Conservation (phyloP, 2,797 vertebrate species). For the Pangasius mekongensis region DNA sequence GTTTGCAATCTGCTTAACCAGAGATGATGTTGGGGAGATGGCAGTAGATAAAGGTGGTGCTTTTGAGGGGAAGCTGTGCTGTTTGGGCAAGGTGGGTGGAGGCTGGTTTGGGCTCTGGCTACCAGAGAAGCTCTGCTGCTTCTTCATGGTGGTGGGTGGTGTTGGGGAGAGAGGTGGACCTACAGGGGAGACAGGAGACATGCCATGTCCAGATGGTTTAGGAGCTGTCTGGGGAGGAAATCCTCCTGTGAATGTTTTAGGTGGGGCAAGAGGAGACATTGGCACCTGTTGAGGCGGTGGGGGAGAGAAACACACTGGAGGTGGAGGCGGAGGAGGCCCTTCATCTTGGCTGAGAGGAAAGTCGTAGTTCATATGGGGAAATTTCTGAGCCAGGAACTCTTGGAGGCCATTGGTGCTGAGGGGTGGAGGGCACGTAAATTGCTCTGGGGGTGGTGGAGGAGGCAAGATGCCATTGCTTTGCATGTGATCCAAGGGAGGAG, state of each 20-base stretch:
- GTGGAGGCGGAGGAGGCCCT: slow-evolving; percentile 48
- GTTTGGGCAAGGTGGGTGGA: slow-evolving; percentile 88
- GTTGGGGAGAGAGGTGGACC: slow-evolving; percentile 65
- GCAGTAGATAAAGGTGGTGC: slow-evolving; percentile 75
- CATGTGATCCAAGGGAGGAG: slow-evolving; percentile 66
- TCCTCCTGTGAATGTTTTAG: slow-evolving; percentile 78
- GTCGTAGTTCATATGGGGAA: slow-evolving; percentile 83
- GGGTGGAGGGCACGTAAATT: slow-evolving; percentile 53
- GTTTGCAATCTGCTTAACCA: slow-evolving; percentile 91
- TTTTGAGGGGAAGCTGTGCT: slow-evolving; percentile 87
- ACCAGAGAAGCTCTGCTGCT: slow-evolving; percentile 83
- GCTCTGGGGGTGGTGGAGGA: slow-evolving; percentile 64
- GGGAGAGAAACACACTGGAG: slow-evolving; percentile 70
- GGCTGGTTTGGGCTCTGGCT: slow-evolving; percentile 78
- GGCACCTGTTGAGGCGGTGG: slow-evolving; percentile 68
- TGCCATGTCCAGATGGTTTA: slow-evolving; percentile 71
- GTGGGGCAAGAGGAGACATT: slow-evolving; percentile 76
- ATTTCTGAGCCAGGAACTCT: slow-evolving; percentile 81
- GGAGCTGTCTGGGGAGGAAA: slow-evolving; percentile 76
- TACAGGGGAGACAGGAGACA: slow-evolving; percentile 64
- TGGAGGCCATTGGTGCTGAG: slow-evolving; percentile 75
- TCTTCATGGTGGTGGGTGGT: slow-evolving; percentile 70
- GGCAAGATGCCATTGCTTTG: slow-evolving; percentile 67
- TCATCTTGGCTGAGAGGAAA: slow-evolving; percentile 60
- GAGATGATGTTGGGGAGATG: slow-evolving; percentile 75